A percentile compares a stretch with the other conserved stretches of the same genome.
phyloP scores from a whole-genome alignment of 2,888 invertebrate species.

The Cephonodes hylas region DNA sequence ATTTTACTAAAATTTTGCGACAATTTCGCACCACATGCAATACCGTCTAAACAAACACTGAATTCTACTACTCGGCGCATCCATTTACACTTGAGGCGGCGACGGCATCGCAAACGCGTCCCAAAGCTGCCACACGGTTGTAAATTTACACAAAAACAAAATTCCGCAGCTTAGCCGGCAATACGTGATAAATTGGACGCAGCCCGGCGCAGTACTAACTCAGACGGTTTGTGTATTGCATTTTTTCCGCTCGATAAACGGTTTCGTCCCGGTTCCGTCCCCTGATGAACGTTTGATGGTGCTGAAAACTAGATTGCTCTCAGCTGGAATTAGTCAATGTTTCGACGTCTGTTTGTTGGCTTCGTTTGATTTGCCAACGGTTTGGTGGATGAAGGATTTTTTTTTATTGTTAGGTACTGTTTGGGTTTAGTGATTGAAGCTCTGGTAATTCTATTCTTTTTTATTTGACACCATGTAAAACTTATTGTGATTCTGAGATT shows the following conservation, averaged over 20 bases:
- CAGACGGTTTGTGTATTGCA: constrained; percentile 1
- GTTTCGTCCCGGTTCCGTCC: constrained; percentile 4
- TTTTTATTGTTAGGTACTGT: neutral
- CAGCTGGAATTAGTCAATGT: neutral
- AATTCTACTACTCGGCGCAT: neutral
- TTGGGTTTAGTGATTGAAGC: neutral
- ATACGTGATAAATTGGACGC: neutral
- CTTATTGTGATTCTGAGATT: no score
- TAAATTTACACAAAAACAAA: neutral
- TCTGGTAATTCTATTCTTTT: no score
- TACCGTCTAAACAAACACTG: neutral
- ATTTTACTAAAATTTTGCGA: no score
- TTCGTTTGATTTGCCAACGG: neutral
- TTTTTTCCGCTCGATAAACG: constrained; percentile 8
- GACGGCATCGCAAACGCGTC: neutral
- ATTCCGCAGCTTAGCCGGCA: neutral
- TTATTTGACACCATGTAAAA: no score
- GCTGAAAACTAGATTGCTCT: neutral
- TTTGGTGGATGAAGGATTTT: neutral
- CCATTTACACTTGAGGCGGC: neutral
- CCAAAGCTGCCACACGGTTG: neutral
- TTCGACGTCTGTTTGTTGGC: neutral
- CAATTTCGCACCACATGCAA: no score
- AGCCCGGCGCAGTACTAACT: neutral
- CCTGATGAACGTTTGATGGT: neutral